phyloP scores from a whole-genome alignment of 2,113 vertebrate genomes.

The Protobothrops flavoviridis region DNA sequence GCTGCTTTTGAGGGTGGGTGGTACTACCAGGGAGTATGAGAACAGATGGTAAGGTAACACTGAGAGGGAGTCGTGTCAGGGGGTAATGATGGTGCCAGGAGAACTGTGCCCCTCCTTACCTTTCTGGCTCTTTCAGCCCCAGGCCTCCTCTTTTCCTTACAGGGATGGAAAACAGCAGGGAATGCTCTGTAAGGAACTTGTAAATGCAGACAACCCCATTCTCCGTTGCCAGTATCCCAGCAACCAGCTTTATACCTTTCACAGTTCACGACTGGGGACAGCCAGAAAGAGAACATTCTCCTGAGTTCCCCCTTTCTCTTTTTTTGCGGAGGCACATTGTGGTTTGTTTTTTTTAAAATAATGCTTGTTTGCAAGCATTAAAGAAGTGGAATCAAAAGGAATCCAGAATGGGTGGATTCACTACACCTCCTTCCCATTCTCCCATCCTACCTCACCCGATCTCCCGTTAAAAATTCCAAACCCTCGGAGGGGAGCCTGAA shows the following conservation, averaged over 20 bases:
- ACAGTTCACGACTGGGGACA: neutral
- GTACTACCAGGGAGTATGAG: fast-evolving
- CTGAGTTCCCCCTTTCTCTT: neutral
- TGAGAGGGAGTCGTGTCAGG: neutral
- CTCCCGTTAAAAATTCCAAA: neutral
- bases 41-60: neutral
- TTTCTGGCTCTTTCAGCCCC: neutral
- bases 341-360: neutral
- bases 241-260: slow-evolving; percentile 25
- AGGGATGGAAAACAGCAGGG: slow-evolving; percentile 32
- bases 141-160: neutral
- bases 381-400: neutral
- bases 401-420: neutral
- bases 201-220: slow-evolving; percentile 42
- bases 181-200: slow-evolving; percentile 32
- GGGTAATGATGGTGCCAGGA: fast-evolving
- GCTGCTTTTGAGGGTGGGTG: neutral
- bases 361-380: neutral
- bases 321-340: neutral
- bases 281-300: slow-evolving; percentile 26
- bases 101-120: neutral
- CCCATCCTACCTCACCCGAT: neutral
- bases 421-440: neutral
- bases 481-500: neutral
- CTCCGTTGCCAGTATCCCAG: fast-evolving